Evolutionary conservation across 2,888 invertebrate genomes (phyloP), one percentile per base, ranked within the genome.

Genomic region (Sthenelais limicola): DNA sequence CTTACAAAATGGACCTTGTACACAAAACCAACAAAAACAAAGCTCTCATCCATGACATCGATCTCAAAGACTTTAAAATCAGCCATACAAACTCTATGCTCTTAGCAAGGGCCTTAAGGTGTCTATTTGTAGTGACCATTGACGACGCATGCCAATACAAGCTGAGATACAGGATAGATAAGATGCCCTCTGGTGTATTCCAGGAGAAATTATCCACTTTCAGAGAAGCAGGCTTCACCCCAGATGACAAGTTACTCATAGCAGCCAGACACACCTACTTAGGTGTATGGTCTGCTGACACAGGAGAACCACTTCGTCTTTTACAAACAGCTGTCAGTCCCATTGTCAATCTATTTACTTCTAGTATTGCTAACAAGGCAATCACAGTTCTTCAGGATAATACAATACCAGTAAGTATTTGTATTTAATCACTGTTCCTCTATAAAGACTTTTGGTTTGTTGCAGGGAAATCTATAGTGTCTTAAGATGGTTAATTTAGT

Each of bases 261-360:
- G 85, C 82, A 0, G 77, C 82, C 12, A 68, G 84, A 28, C 80
- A 82, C 76, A 84, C 82, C 3, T 83, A 83, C 69, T 74, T 85
- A 4, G 81, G 82, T n/a, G 79, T 85, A 33, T 85, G 84, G 84
- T 76, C 79, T 48, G 75, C 82, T 4, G 33, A 67, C 0, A 81
- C 82, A 0, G 83, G 82, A 9, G 68, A 75, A 26, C 82, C 83
- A 4, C 51, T 84, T 7, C 75, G 85, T 15, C 78, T 84, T 43
- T 77, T 85, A 3, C 82, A 83, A 54, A 79, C 83, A 0, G 74
- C 81, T 0, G 76, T 81, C 0, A 78, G 80, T 0, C 82, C 83
- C 18, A 80, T 85, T 32, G 71, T 76, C n/a, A 80, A 77, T 70
- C 71, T 85, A 7, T 83, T 82, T 73, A 80, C 82, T 9, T 82